These are phyloP conservation scores for Agriotes lineatus DNA, from an alignment of 2,888 invertebrate species.

Conservation along the genomic window DNA sequence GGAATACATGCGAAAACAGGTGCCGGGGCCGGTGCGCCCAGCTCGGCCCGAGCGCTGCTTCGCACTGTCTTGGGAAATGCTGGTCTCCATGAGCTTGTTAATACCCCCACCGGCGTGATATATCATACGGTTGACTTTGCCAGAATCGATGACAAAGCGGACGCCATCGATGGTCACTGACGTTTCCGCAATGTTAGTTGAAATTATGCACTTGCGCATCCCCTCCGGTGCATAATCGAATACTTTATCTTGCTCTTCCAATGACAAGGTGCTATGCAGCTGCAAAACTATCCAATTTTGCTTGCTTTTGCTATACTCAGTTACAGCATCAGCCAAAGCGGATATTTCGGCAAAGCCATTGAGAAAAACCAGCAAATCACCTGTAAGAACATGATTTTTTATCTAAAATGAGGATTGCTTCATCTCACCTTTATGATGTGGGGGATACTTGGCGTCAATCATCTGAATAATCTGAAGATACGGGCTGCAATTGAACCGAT, in stretches of 20 bases:
- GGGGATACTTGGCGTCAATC: constrained; percentile 89
- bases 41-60: constrained; percentile 97
- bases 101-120: constrained; percentile 93
- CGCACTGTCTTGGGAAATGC: constrained; percentile 97
- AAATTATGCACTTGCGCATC: constrained; percentile 94
- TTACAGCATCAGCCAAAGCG: constrained; percentile 86
- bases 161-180: constrained; percentile 99
- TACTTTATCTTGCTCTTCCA: constrained; percentile 96
- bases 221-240: constrained; percentile 97
- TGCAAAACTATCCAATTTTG: constrained; percentile 94
- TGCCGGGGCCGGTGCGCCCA: constrained; percentile 94
- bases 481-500: constrained; percentile 91
- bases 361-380: constrained; percentile 94
- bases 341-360: constrained; percentile 96
- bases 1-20: constrained; percentile 91
- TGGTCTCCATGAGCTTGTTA: constrained; percentile 92
- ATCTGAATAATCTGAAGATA: constrained; percentile 93
- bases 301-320: constrained; percentile 81
- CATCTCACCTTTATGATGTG: constrained; percentile 67
- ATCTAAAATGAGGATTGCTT: constrained; percentile 37
- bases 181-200: constrained; percentile 99
- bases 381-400: constrained; percentile 69
- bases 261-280: constrained; percentile 91
- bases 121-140: constrained; percentile 96
- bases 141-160: constrained; percentile 96